These are phyloP conservation scores for Notospermus geniculatus DNA, from an alignment of 1,140 invertebrate genomes.

Conservation along the genomic window DNA sequence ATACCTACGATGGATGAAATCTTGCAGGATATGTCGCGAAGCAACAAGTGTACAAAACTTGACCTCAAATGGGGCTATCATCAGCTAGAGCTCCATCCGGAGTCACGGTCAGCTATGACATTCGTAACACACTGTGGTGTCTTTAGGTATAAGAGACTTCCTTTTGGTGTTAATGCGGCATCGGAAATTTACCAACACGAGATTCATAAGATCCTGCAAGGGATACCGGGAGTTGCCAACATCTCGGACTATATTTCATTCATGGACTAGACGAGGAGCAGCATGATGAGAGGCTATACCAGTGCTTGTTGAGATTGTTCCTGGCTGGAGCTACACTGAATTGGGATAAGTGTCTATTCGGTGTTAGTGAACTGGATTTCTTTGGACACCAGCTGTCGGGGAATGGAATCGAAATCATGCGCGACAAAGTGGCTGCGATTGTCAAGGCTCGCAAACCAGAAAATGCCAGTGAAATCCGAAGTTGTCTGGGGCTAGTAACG, in stretches of 20 bases:
- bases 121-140: constrained; percentile 13
- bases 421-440: too few relatives aligned
- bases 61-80: constrained; percentile 28
- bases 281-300: not conserved
- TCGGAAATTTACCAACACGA: constrained; percentile 12
- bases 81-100: constrained; percentile 12
- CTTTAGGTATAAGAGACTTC: constrained; percentile 12
- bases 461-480: too few relatives aligned
- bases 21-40: constrained; percentile 27
- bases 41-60: constrained; percentile 21
- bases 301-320: not conserved
- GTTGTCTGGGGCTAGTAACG: not conserved
- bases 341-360: too few relatives aligned
- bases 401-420: too few relatives aligned
- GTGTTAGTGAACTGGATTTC: not conserved
- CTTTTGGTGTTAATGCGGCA: constrained; percentile 13
- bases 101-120: constrained; percentile 13
- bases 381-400: too few relatives aligned
- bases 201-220: not conserved
- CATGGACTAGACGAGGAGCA: not conserved
- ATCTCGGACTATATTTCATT: not conserved
- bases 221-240: not conserved
- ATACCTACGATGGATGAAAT: constrained; percentile 30
- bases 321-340: not conserved
- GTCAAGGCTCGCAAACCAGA: too few relatives aligned